These are phyloP conservation scores for Drosophila fulvimacula DNA, from an alignment of 2,888 invertebrate genomes.

Conservation along the genomic window DNA sequence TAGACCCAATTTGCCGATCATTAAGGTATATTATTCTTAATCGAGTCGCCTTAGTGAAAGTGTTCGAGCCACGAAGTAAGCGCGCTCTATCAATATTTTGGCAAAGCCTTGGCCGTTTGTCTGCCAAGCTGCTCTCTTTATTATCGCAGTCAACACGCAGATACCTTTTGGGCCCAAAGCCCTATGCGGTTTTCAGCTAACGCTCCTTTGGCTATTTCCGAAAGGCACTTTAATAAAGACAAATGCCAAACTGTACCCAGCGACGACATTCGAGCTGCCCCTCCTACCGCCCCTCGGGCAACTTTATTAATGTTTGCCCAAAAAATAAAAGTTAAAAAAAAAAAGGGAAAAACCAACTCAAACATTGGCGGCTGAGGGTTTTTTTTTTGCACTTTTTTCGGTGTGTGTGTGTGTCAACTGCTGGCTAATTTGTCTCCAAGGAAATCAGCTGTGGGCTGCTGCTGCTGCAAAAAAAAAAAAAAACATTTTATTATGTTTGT, in stretches of 20 bases:
- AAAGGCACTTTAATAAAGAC: slow-evolving; percentile 52
- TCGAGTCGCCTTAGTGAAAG: not conserved
- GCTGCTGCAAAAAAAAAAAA: slow-evolving; percentile 23
- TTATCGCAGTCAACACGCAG: slow-evolving; percentile 30
- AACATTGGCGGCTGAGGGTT: slow-evolving; percentile 41
- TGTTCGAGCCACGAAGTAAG: not conserved
- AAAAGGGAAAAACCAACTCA: slow-evolving; percentile 17
- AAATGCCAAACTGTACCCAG: slow-evolving; percentile 61
- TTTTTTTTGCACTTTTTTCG: slow-evolving; percentile 12
- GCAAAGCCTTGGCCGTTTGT: slow-evolving; percentile 12
- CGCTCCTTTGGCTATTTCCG: slow-evolving; percentile 14
- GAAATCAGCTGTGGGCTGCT: slow-evolving; percentile 70
- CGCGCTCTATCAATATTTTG: slow-evolving; percentile 24
- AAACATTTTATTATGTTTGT: slow-evolving; percentile 60
- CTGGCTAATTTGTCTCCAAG: slow-evolving; percentile 75
- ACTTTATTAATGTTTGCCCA: slow-evolving; percentile 66
- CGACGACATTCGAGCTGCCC: slow-evolving; percentile 41
- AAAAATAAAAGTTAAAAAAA: slow-evolving; percentile 33
- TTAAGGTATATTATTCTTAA: not conserved
- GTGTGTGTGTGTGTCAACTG: slow-evolving; percentile 59
- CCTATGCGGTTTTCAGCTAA: slow-evolving; percentile 14
- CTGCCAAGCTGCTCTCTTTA: slow-evolving; percentile 18
- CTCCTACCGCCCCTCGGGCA: slow-evolving; percentile 8
- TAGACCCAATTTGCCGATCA: not conserved
- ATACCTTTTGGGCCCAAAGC: slow-evolving; percentile 28